Conservation (phyloP, 2,888 invertebrate genomes). For the Drosophila greeni region DNA sequence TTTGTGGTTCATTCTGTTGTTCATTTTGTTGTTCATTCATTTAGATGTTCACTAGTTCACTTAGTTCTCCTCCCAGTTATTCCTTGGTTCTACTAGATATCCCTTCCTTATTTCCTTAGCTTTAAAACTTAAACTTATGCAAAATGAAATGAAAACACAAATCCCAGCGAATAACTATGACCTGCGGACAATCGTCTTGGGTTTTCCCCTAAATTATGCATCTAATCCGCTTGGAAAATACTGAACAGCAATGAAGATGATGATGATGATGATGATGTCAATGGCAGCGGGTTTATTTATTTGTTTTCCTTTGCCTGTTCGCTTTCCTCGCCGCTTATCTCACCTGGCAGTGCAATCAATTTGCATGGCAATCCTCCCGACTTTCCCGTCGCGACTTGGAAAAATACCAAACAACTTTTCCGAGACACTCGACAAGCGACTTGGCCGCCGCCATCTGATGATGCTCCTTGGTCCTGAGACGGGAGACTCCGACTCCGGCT, state of each 20-base stretch:
- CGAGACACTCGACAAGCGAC: constrained; percentile 38
- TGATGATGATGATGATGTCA: constrained; percentile 5
- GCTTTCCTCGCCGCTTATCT: constrained; percentile 5
- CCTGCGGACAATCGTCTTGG: constrained; percentile 8
- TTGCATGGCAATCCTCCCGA: constrained; percentile 46
- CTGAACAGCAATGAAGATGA: not conserved
- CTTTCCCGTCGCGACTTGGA: constrained; percentile 4
- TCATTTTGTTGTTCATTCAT: not conserved
- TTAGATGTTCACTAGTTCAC: too few species aligned
- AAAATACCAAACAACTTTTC: constrained; percentile 33
- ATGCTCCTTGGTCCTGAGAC: not conserved
- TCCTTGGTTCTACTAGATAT: not conserved
- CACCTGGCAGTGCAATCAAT: constrained; percentile 57
- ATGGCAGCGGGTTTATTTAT: constrained; percentile 11
- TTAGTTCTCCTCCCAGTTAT: not conserved
- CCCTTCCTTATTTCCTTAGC: not conserved
- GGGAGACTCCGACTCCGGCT: constrained; percentile 21
- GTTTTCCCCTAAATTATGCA: constrained; percentile 10
- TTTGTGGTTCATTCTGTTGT: not conserved
- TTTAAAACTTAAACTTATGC: not conserved
- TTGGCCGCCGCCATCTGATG: constrained; percentile 34
- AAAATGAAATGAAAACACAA: constrained; percentile 3
- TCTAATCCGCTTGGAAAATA: constrained; percentile 14
- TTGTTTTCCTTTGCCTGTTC: constrained; percentile 1
- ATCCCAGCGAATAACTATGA: constrained; percentile 4